These are phyloP conservation scores for Larimichthys polyactis DNA, from an alignment of 2,113 vertebrate species.

Conservation along the genomic window DNA sequence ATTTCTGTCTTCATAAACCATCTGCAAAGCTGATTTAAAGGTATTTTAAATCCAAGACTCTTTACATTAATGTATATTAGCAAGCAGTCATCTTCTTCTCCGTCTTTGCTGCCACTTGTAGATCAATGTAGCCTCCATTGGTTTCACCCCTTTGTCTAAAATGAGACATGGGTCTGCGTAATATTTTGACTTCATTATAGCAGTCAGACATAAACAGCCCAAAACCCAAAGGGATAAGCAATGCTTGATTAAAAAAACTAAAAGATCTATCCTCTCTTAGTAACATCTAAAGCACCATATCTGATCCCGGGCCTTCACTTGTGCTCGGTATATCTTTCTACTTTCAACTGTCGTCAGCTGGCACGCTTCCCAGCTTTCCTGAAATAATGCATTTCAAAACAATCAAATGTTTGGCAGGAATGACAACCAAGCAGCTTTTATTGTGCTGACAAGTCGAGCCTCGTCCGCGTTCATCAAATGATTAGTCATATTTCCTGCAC, in stretches of 20 bases:
- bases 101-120: neutral
- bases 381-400: constrained; percentile 61
- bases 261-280: neutral
- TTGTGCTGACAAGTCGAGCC: constrained; percentile 49
- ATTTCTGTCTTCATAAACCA: neutral
- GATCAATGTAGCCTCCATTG: neutral
- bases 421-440: constrained; percentile 26
- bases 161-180: neutral
- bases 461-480: constrained; percentile 47
- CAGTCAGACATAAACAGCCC: constrained; percentile 21
- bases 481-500: constrained; percentile 41
- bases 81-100: neutral
- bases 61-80: neutral
- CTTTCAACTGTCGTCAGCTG: constrained; percentile 20
- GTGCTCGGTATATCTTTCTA: constrained; percentile 1
- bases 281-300: neutral
- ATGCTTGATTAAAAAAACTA: neutral
- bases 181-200: constrained; percentile 17
- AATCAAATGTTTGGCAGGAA: constrained; percentile 50
- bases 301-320: neutral
- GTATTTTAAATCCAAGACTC: neutral
- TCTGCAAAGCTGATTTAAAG: neutral
- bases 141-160: neutral
- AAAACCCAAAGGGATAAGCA: neutral
- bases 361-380: constrained; percentile 17